A percentile compares a stretch with the other conserved stretches of the same genome.
Conservation (phyloP, 2,113 vertebrate genomes). For the Microcebus griseorufus region DNA sequence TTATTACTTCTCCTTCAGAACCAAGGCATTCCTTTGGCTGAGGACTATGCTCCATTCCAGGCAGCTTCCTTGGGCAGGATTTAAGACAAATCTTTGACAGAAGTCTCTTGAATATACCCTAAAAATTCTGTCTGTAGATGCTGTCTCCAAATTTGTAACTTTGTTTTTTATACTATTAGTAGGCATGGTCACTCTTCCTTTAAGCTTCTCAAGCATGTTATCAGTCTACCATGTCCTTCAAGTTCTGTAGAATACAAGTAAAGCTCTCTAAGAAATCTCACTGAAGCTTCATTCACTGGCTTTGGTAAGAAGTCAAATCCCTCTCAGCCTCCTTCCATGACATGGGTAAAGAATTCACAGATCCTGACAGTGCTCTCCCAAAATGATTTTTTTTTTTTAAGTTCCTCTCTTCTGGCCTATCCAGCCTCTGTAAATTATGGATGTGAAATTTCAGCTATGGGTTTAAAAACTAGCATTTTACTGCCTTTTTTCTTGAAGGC, state of each 20-base stretch:
- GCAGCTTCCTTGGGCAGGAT: background rate
- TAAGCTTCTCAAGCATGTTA: background rate
- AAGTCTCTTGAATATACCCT: background rate
- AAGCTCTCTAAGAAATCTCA: background rate
- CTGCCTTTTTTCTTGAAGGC: background rate
- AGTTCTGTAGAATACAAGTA: background rate
- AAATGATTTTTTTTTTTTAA: background rate
- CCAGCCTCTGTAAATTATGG: background rate
- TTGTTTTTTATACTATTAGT: background rate
- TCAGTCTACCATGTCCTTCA: background rate
- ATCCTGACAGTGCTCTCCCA: rapidly evolving
- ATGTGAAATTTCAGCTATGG: background rate
- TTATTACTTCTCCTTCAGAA: background rate
- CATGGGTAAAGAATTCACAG: background rate
- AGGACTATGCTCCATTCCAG: background rate
- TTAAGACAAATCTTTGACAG: background rate
- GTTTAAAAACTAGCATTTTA: background rate
- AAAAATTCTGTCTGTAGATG: background rate
- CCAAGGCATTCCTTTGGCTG: background rate
- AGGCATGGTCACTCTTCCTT: background rate
- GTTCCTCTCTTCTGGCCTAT: background rate
- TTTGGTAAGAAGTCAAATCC: background rate
- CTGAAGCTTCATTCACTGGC: background rate
- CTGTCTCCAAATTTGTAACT: background rate
- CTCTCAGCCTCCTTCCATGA: background rate